A percentile compares a stretch with the other conserved stretches of the same genome.
Evolutionary conservation across 2,113 vertebrate genomes (phyloP).

Genomic region (Oryzias melastigma): DNA sequence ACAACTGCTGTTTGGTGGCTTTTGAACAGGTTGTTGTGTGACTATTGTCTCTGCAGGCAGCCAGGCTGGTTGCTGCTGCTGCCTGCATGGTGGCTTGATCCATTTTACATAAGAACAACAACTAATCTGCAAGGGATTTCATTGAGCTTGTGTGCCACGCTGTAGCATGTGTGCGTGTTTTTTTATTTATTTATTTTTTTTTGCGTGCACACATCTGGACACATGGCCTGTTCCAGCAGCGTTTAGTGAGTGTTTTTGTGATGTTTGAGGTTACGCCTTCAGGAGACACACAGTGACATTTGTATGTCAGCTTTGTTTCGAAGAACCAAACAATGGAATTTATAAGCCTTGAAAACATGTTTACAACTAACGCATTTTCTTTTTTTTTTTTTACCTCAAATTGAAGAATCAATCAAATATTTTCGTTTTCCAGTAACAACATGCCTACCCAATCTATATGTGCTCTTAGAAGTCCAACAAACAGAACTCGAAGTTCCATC

Average conservation of each 20-base stretch:
- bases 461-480: background rate
- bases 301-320: slow-evolving; percentile 34
- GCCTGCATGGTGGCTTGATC: slow-evolving; percentile 51
- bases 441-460: background rate
- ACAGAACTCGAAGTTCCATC: background rate
- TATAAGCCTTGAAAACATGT: background rate
- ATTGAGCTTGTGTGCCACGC: slow-evolving; percentile 28
- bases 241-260: slow-evolving; percentile 32
- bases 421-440: background rate
- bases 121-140: slow-evolving; percentile 70
- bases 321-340: background rate
- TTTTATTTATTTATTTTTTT: slow-evolving; percentile 5
- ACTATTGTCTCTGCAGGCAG: slow-evolving; percentile 34
- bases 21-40: slow-evolving; percentile 37
- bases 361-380: no score
- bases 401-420: background rate
- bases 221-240: slow-evolving; percentile 10
- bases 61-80: slow-evolving; percentile 9
- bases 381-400: no score
- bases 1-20: slow-evolving; percentile 39
- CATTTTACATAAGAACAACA: slow-evolving; percentile 74
- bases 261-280: slow-evolving; percentile 3
- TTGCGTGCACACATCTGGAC: slow-evolving; percentile 38
- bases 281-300: slow-evolving; percentile 53
- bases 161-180: slow-evolving; percentile 21